Evolutionary conservation across 2,113 vertebrate species (phyloP).

Genomic region (Esox niger): DNA sequence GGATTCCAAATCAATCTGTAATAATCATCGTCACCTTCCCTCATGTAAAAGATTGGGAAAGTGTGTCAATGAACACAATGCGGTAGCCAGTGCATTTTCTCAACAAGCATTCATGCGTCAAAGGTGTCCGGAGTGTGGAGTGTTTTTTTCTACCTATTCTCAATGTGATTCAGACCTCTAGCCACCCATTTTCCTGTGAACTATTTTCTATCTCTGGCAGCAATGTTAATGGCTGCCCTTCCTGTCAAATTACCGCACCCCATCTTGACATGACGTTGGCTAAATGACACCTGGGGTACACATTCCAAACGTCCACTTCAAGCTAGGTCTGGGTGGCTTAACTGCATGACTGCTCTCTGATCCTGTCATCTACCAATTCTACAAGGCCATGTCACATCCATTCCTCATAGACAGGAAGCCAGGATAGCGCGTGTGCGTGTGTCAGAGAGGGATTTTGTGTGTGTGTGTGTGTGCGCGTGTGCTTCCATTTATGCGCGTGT

Average conservation of each 20-base stretch:
- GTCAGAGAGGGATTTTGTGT: too few species aligned
- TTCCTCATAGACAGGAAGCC: slow-evolving; percentile 34
- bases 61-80: not conserved
- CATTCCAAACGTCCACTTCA: slow-evolving; percentile 35
- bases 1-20: too few species aligned
- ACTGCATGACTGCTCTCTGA: slow-evolving; percentile 45
- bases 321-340: slow-evolving; percentile 26
- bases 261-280: slow-evolving; percentile 22
- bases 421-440: not conserved
- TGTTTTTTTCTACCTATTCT: too few species aligned
- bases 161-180: too few species aligned
- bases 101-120: too few species aligned
- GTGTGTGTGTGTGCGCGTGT: too few species aligned
- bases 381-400: slow-evolving; percentile 35
- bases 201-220: not conserved
- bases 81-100: not conserved
- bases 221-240: slow-evolving; percentile 41
- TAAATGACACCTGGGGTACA: slow-evolving; percentile 41
- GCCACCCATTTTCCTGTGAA: too few species aligned
- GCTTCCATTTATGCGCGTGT: too few species aligned
- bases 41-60: not conserved
- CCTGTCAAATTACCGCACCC: slow-evolving; percentile 29
- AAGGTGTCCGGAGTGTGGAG: too few species aligned
- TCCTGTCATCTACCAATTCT: slow-evolving; percentile 26
- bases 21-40: too few species aligned